Conservation (phyloP, 2,113 vertebrate genomes). For the Chaetops frenatus region DNA sequence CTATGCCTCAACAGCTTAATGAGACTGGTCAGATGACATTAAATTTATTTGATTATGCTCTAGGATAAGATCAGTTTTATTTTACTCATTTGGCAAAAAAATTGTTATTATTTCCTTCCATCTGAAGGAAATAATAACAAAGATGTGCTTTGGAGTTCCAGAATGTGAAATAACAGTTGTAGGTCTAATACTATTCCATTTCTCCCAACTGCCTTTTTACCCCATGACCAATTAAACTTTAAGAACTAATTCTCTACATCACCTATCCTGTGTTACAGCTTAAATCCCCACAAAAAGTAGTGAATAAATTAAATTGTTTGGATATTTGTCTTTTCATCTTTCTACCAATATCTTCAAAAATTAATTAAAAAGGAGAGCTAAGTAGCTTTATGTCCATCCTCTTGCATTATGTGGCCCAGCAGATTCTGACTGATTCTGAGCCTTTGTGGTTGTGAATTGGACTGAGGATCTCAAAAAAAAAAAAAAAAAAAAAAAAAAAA, state of each 20-base stretch:
- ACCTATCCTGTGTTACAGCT: not conserved
- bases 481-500: not conserved
- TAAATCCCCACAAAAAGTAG: not conserved
- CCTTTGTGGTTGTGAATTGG: not conserved
- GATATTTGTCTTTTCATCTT: not conserved
- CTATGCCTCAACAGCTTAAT: not conserved
- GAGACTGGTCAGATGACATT: not conserved
- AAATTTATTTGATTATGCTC: not conserved
- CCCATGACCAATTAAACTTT: not conserved
- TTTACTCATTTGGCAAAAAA: not conserved
- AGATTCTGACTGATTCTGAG: not conserved
- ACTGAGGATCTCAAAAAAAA: not conserved
- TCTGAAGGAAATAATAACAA: not conserved
- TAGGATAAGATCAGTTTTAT: not conserved
- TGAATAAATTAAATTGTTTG: not conserved
- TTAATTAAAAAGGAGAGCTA: not conserved
- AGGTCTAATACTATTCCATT: not conserved
- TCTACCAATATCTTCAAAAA: not conserved
- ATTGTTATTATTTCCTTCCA: no score
- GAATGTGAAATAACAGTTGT: not conserved
- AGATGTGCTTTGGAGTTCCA: not conserved
- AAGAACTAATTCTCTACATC: not conserved
- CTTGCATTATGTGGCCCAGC: accelerated
- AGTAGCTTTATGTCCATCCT: not conserved
- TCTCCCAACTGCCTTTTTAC: not conserved